phyloP scores from a whole-genome alignment of 1,140 invertebrate species.

The Latrodectus geometricus region DNA sequence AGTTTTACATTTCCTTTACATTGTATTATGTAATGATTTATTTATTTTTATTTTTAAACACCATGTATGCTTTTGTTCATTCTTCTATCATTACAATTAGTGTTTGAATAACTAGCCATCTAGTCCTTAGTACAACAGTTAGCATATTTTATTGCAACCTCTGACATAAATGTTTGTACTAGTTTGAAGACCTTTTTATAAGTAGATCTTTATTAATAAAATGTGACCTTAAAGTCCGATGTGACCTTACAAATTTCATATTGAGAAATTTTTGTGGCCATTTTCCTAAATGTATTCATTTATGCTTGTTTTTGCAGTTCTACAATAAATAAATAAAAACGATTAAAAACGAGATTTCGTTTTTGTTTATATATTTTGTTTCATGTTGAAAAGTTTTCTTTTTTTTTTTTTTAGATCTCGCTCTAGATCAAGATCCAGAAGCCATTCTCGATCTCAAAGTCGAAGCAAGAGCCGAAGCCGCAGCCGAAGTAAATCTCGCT shows the following conservation, averaged over 20 bases:
- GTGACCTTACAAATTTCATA: neutral
- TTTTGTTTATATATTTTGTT: neutral
- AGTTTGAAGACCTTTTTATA: no score
- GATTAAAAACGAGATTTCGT: neutral
- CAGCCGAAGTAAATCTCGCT: constrained; percentile 46
- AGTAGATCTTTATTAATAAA: no score
- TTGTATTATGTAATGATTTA: no score
- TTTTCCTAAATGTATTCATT: neutral
- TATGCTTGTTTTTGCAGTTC: constrained; percentile 1
- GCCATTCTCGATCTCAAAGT: constrained; percentile 67
- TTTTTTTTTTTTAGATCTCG: constrained; percentile 21
- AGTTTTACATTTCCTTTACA: no score
- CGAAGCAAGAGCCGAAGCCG: constrained; percentile 68
- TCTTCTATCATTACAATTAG: no score
- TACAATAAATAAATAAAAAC: no score
- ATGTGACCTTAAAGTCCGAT: neutral
- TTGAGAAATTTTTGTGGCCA: neutral
- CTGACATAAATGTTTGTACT: no score
- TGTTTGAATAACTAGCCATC: no score
- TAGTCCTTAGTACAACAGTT: no score
- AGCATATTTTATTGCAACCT: no score
- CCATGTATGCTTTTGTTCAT: no score
- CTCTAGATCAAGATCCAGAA: constrained; percentile 67
- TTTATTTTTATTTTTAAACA: no score
- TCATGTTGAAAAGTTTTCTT: neutral